These are phyloP conservation scores for Pagetopsis macropterus DNA, from an alignment of 2,797 vertebrate genomes.

Conservation along the genomic window DNA sequence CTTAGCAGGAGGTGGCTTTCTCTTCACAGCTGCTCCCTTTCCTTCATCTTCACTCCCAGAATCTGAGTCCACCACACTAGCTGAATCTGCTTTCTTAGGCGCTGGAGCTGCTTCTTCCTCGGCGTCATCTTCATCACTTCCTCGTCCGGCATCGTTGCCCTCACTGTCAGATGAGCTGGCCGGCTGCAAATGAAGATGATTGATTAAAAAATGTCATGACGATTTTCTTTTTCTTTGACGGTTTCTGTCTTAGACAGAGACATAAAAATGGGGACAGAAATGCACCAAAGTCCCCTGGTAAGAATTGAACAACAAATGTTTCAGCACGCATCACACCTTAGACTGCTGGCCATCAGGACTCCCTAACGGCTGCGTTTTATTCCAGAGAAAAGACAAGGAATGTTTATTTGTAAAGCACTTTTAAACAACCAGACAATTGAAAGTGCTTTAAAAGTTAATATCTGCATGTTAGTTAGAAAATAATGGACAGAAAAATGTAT, in stretches of 20 bases:
- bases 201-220: background rate
- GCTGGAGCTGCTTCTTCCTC: conserved; percentile 77
- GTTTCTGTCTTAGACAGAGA: background rate
- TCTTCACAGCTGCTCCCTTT: conserved; percentile 79
- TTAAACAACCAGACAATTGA: conserved; percentile 12
- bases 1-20: conserved; percentile 87
- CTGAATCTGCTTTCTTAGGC: conserved; percentile 79
- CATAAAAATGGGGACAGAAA: conserved; percentile 6
- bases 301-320: background rate
- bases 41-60: conserved; percentile 88
- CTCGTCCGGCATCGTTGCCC: conserved; percentile 84
- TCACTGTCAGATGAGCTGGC: conserved; percentile 96
- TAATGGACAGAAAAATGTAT: background rate
- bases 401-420: conserved; percentile 7
- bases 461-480: background rate
- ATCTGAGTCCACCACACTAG: conserved; percentile 89
- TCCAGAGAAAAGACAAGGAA: conserved; percentile 18
- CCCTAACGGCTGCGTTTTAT: conserved; percentile 13
- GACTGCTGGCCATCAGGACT: background rate
- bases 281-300: background rate
- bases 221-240: background rate
- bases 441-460: background rate
- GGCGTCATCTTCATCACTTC: conserved; percentile 83
- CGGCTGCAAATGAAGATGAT: conserved; percentile 77
- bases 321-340: conserved; percentile 1